Conservation (phyloP, 2,888 invertebrate genomes). For the Piscicola geometra region DNA sequence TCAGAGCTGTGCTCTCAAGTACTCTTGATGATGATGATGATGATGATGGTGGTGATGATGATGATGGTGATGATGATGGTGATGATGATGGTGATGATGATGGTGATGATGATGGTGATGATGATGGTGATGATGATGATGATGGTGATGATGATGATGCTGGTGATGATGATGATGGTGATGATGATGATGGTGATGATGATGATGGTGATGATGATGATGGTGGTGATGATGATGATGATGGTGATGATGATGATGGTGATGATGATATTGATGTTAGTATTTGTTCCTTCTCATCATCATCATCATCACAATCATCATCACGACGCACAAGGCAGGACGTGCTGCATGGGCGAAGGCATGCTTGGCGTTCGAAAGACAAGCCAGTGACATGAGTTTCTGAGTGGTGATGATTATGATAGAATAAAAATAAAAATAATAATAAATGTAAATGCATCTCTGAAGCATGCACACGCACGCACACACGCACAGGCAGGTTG, state of each 20-base stretch:
- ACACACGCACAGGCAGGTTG: too few species aligned
- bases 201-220: slow-evolving; percentile 27
- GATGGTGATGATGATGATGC: slow-evolving; percentile 15
- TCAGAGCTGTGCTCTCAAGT: background rate
- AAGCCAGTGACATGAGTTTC: slow-evolving; percentile 70
- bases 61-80: slow-evolving; percentile 3
- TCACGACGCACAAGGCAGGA: slow-evolving; percentile 25
- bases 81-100: background rate
- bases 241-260: slow-evolving; percentile 4
- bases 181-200: slow-evolving; percentile 15
- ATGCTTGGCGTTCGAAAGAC: slow-evolving; percentile 69
- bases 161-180: slow-evolving; percentile 21
- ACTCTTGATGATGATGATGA: slow-evolving; percentile 13
- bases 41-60: background rate
- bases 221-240: slow-evolving; percentile 17
- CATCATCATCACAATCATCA: background rate
- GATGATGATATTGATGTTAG: background rate
- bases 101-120: background rate
- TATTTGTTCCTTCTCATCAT: background rate
- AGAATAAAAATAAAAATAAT: background rate
- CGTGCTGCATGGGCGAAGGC: slow-evolving; percentile 10
- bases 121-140: slow-evolving; percentile 27
- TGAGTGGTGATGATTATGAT: slow-evolving; percentile 50
- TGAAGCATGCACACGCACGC: too few species aligned
- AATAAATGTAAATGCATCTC: too few species aligned